Evolutionary conservation across 1,140 invertebrate genomes (phyloP).

Genomic region (Pseudobourletiella spinata): DNA sequence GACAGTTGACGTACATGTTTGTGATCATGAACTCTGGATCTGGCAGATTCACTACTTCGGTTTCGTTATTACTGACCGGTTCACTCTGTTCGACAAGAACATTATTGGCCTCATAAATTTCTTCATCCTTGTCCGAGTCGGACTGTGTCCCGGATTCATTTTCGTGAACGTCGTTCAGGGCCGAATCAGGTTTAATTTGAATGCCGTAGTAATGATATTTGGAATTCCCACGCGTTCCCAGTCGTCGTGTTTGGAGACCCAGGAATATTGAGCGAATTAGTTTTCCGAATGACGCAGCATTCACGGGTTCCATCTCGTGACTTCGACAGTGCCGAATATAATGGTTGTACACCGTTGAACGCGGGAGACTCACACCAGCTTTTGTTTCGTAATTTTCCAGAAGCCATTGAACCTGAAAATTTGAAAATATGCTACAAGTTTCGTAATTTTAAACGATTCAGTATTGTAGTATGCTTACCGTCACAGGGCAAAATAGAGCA

Average conservation of each 20-base stretch:
- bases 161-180: not conserved
- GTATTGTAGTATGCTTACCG: too few species aligned
- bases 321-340: conserved; percentile 52
- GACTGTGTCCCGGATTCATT: not conserved
- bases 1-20: not conserved
- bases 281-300: conserved; percentile 58
- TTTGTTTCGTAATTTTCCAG: conserved; percentile 55
- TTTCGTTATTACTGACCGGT: not conserved
- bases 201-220: conserved; percentile 28
- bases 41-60: not conserved
- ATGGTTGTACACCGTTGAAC: conserved; percentile 54
- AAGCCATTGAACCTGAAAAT: conserved; percentile 51
- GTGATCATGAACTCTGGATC: not conserved
- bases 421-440: too few species aligned
- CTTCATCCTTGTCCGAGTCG: not conserved
- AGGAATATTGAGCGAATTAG: conserved; percentile 55
- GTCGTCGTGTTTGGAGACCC: conserved; percentile 50
- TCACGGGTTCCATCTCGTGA: conserved; percentile 53
- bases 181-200: conserved; percentile 13
- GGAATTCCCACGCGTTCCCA: conserved; percentile 48
- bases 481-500: not conserved
- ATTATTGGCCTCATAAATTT: not conserved
- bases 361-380: conserved; percentile 52
- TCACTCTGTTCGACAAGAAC: not conserved
- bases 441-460: not conserved